Conservation (phyloP, 1,140 invertebrate species). For the Bicyclus anynana region DNA sequence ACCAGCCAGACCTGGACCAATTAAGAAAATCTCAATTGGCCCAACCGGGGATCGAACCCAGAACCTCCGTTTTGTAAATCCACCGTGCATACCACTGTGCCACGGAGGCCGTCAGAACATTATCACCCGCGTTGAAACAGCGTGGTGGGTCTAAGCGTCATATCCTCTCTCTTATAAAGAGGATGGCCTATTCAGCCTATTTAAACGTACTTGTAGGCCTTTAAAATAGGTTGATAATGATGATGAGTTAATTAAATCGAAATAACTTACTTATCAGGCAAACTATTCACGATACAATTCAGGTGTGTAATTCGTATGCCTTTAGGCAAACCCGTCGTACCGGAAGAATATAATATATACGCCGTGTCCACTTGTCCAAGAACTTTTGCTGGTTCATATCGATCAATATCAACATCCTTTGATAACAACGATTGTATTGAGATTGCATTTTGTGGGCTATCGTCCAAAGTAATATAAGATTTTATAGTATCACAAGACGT, state of each 20-base stretch:
- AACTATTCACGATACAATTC: constrained; percentile 76
- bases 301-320: constrained; percentile 85
- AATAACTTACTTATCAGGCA: constrained; percentile 38
- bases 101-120: no score
- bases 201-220: no score
- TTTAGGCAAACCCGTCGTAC: constrained; percentile 88
- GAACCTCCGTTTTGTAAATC: no score
- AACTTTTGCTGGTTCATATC: constrained; percentile 44
- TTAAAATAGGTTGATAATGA: background rate
- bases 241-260: background rate
- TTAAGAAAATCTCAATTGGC: no score
- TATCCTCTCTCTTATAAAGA: no score
- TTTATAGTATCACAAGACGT: constrained; percentile 40
- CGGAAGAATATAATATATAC: constrained; percentile 77
- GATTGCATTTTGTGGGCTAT: constrained; percentile 20
- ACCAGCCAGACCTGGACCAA: no score
- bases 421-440: constrained; percentile 33
- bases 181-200: no score
- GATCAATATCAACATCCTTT: constrained; percentile 35
- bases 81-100: no score
- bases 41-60: no score
- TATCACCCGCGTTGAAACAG: no score
- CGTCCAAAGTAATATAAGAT: constrained; percentile 39
- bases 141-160: no score
- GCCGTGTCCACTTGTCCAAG: constrained; percentile 50